A percentile compares a stretch with the other conserved stretches of the same genome.
phyloP scores from a whole-genome alignment of 2,797 vertebrate genomes.

The Anomalospiza imberbis region DNA sequence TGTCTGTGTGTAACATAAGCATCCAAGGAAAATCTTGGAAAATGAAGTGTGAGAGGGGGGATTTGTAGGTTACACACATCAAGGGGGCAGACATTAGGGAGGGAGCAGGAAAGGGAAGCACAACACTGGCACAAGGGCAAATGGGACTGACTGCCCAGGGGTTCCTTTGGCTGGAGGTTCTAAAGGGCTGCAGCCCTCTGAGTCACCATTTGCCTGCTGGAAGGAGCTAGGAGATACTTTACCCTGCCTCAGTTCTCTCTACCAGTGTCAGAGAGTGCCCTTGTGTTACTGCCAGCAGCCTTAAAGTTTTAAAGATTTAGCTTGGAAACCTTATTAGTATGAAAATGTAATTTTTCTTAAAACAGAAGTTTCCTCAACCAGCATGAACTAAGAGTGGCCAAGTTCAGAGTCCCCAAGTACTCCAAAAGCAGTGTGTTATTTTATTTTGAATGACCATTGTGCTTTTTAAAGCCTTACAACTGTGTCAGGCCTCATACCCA shows the following conservation, averaged over 20 bases:
- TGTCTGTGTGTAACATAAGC: not conserved
- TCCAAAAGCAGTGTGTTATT: not conserved
- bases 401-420: not conserved
- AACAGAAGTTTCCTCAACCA: not conserved
- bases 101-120: not conserved
- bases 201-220: not conserved
- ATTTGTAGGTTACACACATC: not conserved
- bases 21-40: not conserved
- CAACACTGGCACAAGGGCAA: not conserved
- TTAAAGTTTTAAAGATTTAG: not conserved
- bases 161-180: not conserved
- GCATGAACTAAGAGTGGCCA: not conserved
- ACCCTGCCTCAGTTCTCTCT: not conserved
- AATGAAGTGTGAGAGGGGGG: not conserved
- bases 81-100: not conserved
- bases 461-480: not conserved
- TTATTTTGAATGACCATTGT: not conserved
- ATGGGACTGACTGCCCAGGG: not conserved
- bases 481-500: not conserved
- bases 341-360: not conserved
- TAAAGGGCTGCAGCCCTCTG: not conserved
- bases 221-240: not conserved
- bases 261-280: not conserved
- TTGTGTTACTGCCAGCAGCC: not conserved
- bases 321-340: not conserved